These are phyloP conservation scores for Taenioides sp. DNA, from an alignment of 2,797 vertebrate species.

Conservation along the genomic window DNA sequence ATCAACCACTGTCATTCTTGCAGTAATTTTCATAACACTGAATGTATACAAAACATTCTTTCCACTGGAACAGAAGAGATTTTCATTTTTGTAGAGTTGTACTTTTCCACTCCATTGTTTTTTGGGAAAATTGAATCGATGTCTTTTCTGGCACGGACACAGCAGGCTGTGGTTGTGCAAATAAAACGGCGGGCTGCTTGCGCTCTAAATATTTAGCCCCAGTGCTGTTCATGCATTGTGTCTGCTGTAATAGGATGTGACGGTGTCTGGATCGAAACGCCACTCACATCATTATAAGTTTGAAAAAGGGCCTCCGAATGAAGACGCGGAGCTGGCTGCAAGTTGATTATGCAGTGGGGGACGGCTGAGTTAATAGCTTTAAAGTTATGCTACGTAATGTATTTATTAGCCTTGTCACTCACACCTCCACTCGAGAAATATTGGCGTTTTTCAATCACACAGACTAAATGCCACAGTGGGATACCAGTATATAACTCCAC, in stretches of 20 bases:
- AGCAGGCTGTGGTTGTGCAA: constrained; percentile 50
- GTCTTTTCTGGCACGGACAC: constrained; percentile 39
- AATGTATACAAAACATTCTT: constrained; percentile 9
- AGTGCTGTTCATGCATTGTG: constrained; percentile 42
- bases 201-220: constrained; percentile 67
- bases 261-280: constrained; percentile 53
- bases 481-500: not conserved
- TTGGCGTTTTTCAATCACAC: not conserved
- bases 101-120: constrained; percentile 35
- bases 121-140: constrained; percentile 39
- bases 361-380: constrained; percentile 55
- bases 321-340: constrained; percentile 37
- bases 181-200: constrained; percentile 57
- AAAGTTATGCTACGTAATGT: constrained; percentile 12
- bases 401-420: constrained; percentile 1
- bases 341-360: constrained; percentile 51
- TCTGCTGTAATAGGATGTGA: constrained; percentile 61
- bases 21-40: constrained; percentile 17
- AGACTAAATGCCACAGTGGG: not conserved
- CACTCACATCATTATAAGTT: constrained; percentile 51
- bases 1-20: constrained; percentile 27
- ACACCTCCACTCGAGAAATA: not conserved
- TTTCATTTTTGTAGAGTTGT: constrained; percentile 39
- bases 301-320: constrained; percentile 43
- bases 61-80: constrained; percentile 3